Base-by-base conservation (phyloP, 2,888 invertebrate species). In the Pterostichus niger region DNA sequence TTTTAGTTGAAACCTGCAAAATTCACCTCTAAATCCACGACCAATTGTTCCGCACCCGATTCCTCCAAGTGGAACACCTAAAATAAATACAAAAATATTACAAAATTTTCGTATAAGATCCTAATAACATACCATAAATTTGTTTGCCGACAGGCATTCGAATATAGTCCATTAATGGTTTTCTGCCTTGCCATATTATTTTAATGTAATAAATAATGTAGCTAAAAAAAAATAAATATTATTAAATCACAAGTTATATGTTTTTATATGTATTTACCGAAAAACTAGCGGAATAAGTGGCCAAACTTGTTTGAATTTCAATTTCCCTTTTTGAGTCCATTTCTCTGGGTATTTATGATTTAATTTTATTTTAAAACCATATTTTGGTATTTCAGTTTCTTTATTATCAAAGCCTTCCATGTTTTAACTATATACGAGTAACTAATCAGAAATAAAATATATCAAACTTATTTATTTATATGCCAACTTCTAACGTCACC, bases 1-100 rank as follows among this genome's bases (percentile, higher is more conserved):
- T 84, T 94, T 93, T 88, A 99, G 91, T 89, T 97, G 96, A 89
- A 94, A 98, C 82, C 98, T 93, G 89, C 98, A 97, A 90, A 98
- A 98, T 90, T 98, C 97, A 15, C 98, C 98, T 87, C 94, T 94
- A 90, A 94, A 98, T 4, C 98, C 98, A 79, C 98, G 92, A 2
- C 98, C 98, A 86, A 99, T 98, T 0, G 96, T 94, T 0, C 95
- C 95, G 85, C 93, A 92, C 2, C 97, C 97, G 84, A 97, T 94
- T 64, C 96, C 96, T 82, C 97, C 97, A 85, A 96, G 91, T 1
- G 96, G 96, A 35, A 95, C 96, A 83, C 97, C 97, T 97, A 86
- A 73, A 88, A 87, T 40, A 71, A 2, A 7, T 15, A 24, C 24
- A 24, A 24, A 44, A 33, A 71, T 40, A 35, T 64, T 33, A 44